Evolutionary conservation across 2,113 vertebrate genomes (phyloP).

Genomic region (Chlamydotis undulata): DNA sequence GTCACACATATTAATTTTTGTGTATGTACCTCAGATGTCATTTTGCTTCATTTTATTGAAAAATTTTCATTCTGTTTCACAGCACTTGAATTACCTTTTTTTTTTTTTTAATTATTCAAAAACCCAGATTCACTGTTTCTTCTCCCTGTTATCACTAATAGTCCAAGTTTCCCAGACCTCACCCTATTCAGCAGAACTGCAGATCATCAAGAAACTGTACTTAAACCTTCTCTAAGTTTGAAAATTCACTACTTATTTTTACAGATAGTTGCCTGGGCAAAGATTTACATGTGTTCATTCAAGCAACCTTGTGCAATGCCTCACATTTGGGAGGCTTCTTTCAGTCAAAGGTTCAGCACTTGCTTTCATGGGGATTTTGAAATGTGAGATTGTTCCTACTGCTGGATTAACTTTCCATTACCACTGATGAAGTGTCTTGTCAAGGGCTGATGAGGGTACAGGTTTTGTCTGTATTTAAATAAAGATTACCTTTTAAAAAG

Average conservation of each 20-base stretch:
- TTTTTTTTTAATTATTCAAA: neutral
- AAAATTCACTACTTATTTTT: neutral
- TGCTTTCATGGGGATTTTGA: neutral
- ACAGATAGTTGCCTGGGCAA: neutral
- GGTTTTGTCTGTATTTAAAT: constrained; percentile 53
- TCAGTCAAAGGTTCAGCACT: neutral
- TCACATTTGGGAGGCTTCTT: neutral
- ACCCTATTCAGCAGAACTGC: neutral
- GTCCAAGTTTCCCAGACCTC: neutral
- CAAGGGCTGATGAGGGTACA: constrained; percentile 9
- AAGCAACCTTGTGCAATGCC: neutral
- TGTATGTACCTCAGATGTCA: neutral
- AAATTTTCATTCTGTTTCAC: neutral
- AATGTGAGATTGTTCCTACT: neutral
- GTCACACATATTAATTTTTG: neutral
- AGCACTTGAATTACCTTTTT: neutral
- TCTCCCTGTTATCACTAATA: neutral
- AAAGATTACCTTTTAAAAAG: constrained; percentile 27
- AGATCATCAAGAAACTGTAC: neutral
- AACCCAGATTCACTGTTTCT: neutral
- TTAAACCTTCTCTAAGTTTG: neutral
- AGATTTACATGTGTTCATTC: neutral
- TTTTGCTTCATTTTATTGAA: neutral
- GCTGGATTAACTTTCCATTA: neutral
- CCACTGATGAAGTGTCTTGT: neutral